Percentiles rank a stretch among this genome's conserved stretches.
phyloP scores from a whole-genome alignment of 2,888 invertebrate genomes.

The Aproaerema taeniolella region DNA sequence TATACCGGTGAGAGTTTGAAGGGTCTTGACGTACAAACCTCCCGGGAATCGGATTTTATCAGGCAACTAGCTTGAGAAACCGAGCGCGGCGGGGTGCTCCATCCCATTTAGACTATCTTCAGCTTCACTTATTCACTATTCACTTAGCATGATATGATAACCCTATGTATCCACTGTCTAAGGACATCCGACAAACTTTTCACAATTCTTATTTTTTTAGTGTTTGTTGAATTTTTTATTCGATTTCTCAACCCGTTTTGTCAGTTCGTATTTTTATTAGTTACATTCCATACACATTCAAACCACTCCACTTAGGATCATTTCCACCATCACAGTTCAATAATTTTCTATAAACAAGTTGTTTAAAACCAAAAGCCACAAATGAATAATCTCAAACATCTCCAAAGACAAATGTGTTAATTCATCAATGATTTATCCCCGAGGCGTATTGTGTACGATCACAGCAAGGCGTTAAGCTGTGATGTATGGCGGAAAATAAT shows the following conservation, averaged over 20 bases:
- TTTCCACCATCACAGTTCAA: too few species aligned
- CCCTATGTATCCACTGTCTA: conserved; percentile 9
- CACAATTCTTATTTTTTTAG: too few species aligned
- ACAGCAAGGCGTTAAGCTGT: background rate
- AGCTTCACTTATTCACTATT: conserved; percentile 6
- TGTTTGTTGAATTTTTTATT: too few species aligned
- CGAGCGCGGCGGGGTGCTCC: conserved; percentile 41
- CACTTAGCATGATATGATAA: conserved; percentile 18
- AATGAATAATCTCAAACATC: too few species aligned
- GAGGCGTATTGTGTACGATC: background rate
- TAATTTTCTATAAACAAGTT: too few species aligned
- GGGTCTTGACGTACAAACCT: conserved; percentile 44
- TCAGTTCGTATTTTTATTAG: too few species aligned
- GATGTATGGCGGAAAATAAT: conserved; percentile 11
- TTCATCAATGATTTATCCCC: background rate
- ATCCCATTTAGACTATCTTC: conserved; percentile 28
- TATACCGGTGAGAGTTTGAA: conserved; percentile 48
- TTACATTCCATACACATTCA: too few species aligned
- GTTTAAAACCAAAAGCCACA: too few species aligned
- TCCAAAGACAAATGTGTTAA: too few species aligned
- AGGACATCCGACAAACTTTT: conserved; percentile 6
- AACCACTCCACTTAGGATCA: too few species aligned
- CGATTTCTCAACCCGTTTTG: too few species aligned
- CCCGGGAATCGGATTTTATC: conserved; percentile 58
- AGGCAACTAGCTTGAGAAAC: conserved; percentile 28